Percentiles rank a stretch among this genome's conserved stretches.
Evolutionary conservation across 2,113 vertebrate genomes (phyloP).

Genomic region (Bettongia penicillata): DNA sequence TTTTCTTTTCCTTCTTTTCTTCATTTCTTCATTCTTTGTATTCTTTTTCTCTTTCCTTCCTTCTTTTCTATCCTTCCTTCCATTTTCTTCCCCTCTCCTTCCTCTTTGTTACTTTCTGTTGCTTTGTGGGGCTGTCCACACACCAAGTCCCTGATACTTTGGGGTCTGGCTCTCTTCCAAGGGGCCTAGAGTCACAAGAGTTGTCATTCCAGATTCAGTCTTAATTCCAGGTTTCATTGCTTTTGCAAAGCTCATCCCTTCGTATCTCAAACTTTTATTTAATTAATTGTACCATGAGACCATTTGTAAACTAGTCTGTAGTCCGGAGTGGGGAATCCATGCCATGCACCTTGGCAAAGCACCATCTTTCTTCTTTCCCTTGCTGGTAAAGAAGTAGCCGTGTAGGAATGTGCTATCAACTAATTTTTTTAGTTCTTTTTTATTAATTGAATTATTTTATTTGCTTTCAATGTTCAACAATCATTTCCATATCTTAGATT

Average conservation of each 20-base stretch:
- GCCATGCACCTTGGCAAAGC: not conserved
- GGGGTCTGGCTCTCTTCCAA: not conserved
- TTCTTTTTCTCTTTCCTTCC: not conserved
- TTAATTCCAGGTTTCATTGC: not conserved
- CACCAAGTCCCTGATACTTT: not conserved
- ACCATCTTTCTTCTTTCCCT: not conserved
- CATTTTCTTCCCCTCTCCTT: not conserved
- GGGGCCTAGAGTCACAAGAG: not conserved
- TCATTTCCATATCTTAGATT: too few species aligned
- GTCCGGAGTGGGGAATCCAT: too few species aligned
- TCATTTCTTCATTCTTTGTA: not conserved
- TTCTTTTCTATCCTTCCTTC: not conserved
- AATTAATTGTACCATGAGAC: not conserved
- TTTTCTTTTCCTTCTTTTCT: not conserved
- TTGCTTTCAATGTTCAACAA: too few species aligned
- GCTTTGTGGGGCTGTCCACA: not conserved
- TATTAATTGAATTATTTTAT: too few species aligned
- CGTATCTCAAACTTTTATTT: not conserved
- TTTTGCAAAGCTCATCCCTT: not conserved
- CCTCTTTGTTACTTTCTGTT: not conserved
- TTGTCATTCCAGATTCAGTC: not conserved
- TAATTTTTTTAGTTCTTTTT: not conserved
- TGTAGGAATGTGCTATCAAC: not conserved
- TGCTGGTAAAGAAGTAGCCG: not conserved
- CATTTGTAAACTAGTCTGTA: not conserved